Conservation (phyloP, 2,113 vertebrate genomes). For the Strigops habroptila region DNA sequence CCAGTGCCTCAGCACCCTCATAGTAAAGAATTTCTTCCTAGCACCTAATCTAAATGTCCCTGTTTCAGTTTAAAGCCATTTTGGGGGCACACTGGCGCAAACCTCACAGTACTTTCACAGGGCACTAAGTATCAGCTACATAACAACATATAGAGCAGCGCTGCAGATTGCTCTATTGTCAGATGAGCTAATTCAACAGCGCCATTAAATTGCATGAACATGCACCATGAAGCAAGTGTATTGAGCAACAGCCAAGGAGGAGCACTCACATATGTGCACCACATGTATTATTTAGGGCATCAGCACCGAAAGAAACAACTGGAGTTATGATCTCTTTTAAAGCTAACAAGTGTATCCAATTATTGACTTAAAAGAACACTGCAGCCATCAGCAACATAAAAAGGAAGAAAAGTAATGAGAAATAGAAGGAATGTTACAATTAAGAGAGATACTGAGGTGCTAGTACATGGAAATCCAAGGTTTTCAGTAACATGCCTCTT, state of each 20-base stretch:
- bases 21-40: neutral
- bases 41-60: neutral
- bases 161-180: neutral
- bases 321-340: neutral
- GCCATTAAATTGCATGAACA: accelerated
- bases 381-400: neutral
- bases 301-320: neutral
- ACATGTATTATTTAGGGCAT: too few relatives aligned
- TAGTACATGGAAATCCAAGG: neutral
- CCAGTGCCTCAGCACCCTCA: too few relatives aligned
- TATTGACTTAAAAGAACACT: neutral
- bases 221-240: accelerated
- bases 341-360: neutral
- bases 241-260: accelerated
- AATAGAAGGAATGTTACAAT: neutral
- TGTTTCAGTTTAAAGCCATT: neutral
- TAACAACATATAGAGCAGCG: neutral
- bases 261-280: accelerated
- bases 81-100: accelerated
- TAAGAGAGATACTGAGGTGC: neutral
- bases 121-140: accelerated
- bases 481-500: neutral
- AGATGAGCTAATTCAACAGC: accelerated
- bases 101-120: accelerated
- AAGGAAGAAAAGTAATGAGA: neutral